Conservation (phyloP, 2,888 invertebrate species). For the Drosophila mettleri region DNA sequence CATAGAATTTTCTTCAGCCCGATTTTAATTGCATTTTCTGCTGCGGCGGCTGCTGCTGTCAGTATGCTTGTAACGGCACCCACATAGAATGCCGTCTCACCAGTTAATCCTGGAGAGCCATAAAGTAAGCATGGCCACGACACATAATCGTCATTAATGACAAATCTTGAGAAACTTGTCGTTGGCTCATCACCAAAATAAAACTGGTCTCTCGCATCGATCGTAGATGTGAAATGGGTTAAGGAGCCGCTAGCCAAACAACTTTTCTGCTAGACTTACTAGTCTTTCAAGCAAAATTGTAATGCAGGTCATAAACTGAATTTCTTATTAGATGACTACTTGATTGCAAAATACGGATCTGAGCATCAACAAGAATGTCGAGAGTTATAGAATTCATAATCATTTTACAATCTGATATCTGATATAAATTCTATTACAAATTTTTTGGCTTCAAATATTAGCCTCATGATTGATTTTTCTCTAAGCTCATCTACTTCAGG, state of each 20-base stretch:
- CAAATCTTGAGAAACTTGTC: conserved; percentile 44
- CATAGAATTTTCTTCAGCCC: conserved; percentile 29
- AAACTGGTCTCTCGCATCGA: conserved; percentile 42
- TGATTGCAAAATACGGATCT: conserved; percentile 3
- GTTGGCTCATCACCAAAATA: conserved; percentile 29
- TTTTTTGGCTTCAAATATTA: too few relatives aligned
- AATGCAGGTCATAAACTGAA: neutral
- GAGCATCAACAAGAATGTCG: neutral
- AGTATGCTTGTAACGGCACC: conserved; percentile 45
- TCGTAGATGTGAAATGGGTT: conserved; percentile 43
- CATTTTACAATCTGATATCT: neutral
- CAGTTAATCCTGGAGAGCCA: conserved; percentile 42
- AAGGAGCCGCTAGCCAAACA: conserved; percentile 38
- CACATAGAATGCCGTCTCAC: conserved; percentile 53
- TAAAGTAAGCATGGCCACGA: conserved; percentile 14
- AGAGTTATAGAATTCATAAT: neutral
- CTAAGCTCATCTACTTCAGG: neutral
- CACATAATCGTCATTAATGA: conserved; percentile 37
- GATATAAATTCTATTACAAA: neutral
- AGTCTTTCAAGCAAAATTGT: conserved; percentile 5
- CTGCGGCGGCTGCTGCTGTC: neutral
- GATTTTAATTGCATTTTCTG: conserved; percentile 48
- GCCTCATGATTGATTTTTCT: neutral
- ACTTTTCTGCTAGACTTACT: conserved; percentile 14
- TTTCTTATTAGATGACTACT: neutral